Evolutionary conservation across 2,113 vertebrate genomes (phyloP).

Genomic region (Rhagologus leucostigma): DNA sequence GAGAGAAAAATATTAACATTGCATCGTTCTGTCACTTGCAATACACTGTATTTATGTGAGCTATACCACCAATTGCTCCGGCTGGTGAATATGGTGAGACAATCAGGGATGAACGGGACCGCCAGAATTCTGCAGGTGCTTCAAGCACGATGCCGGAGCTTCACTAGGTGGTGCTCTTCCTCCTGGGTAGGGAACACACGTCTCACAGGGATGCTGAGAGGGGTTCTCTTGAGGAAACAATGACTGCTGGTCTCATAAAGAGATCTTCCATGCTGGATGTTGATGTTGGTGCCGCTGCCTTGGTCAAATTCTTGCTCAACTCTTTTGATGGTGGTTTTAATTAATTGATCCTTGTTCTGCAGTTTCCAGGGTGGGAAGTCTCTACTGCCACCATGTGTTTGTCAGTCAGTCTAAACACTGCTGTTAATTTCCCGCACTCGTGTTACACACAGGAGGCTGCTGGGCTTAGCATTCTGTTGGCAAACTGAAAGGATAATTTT

Average conservation of each 20-base stretch:
- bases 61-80: background rate
- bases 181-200: background rate
- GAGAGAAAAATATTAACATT: background rate
- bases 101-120: fast-evolving
- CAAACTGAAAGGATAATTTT: background rate
- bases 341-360: background rate
- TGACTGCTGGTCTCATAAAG: background rate
- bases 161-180: slow-evolving; percentile 20
- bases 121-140: background rate
- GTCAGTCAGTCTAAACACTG: background rate
- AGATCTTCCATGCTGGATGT: background rate
- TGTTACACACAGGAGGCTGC: background rate
- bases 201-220: background rate
- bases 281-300: background rate
- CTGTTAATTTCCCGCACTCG: fast-evolving
- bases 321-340: background rate
- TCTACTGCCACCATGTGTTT: background rate
- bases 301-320: background rate
- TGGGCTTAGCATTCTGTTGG: background rate
- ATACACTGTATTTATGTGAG: background rate
- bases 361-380: background rate
- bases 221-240: background rate
- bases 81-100: fast-evolving
- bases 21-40: background rate
- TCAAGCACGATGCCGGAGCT: background rate